These are phyloP conservation scores for Glandiceps talaboti DNA, from an alignment of 53 echinoderm and acorn worm species.

Conservation along the genomic window DNA sequence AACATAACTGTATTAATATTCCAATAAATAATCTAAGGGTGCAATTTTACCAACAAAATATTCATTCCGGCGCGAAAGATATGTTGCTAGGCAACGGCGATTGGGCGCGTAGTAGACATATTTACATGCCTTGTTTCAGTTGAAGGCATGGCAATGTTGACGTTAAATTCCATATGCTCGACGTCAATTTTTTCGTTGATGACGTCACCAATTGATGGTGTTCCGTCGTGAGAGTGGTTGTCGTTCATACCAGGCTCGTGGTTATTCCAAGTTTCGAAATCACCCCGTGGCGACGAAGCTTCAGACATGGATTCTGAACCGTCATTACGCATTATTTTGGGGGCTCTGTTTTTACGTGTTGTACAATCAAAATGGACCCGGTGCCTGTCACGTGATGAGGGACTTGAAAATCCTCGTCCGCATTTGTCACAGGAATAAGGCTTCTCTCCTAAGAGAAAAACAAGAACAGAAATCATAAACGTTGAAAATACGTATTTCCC, in stretches of 20 bases:
- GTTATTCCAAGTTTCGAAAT: neutral
- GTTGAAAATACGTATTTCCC: too few relatives aligned
- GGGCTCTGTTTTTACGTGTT: neutral
- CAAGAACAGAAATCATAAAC: too few relatives aligned
- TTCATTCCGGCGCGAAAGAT: too few relatives aligned
- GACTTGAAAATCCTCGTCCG: constrained; percentile 26
- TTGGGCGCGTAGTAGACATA: neutral
- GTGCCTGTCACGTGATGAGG: constrained; percentile 46
- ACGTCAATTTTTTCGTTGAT: neutral
- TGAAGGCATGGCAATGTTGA: neutral
- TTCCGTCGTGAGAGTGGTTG: neutral
- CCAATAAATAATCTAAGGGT: too few relatives aligned
- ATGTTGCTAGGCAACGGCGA: neutral
- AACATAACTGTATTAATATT: too few relatives aligned
- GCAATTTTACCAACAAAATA: too few relatives aligned
- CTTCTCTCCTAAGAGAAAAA: constrained; percentile 26
- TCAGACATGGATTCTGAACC: neutral
- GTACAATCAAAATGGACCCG: constrained; percentile 20
- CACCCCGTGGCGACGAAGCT: neutral
- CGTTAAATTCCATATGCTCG: neutral
- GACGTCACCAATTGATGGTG: neutral
- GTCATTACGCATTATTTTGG: neutral
- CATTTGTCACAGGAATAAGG: constrained; percentile 33
- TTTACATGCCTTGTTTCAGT: neutral
- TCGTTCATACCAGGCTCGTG: neutral